Base-by-base conservation (phyloP, 2,113 vertebrate genomes). In the Accipiter virgatus region DNA sequence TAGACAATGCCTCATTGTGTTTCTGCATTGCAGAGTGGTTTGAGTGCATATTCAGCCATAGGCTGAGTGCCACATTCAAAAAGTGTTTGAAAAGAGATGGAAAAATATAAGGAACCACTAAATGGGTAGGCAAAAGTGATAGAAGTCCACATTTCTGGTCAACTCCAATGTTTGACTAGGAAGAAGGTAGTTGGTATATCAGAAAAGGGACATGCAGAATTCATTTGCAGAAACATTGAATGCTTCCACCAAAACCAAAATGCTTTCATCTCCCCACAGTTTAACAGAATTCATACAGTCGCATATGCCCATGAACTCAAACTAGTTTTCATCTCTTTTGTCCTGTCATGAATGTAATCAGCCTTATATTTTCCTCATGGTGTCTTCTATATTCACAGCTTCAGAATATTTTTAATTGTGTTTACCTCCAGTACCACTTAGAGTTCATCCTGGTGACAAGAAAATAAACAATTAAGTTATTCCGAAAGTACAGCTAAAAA, bases 401-500 rank as follows among this genome's bases (percentile, higher is more conserved):
- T 97, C 88, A 87, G 81, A 94, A 50, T 87, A 84, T 71, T 62
- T 95, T 83, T 55, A 48, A 86, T 89, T 5, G 0, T 53, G 67
- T 97, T 47, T 48, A 68, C 55, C 66, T 97, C 93, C 95, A 88
- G 59, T 55, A 92, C 82, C 80, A 88, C 17, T 97, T 56, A 98
- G 65, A 98, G 98, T 94, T 98, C 98, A 95, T 98, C 98, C 98
- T 98, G 94, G 90, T 63, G 65, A 86, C 34, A 96, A 96, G 62
- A 95, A 93, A 95, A 92, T 6, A 85, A 96, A 96, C 23, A 80
- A 75, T 38, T 4, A 7, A 58, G 53, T 95, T 96, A 79, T 40
- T 65, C 26, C 58, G 6, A 67, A 73, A 73, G 32, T 23, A 74
- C 23, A 81, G 63, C 73, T 56, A 48, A 68, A 79, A 59, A 15